Percentiles rank a stretch among this genome's conserved stretches.
These are phyloP conservation scores for Oedothorax gibbosus DNA, from an alignment of 1,140 invertebrate genomes.

Conservation along the genomic window DNA sequence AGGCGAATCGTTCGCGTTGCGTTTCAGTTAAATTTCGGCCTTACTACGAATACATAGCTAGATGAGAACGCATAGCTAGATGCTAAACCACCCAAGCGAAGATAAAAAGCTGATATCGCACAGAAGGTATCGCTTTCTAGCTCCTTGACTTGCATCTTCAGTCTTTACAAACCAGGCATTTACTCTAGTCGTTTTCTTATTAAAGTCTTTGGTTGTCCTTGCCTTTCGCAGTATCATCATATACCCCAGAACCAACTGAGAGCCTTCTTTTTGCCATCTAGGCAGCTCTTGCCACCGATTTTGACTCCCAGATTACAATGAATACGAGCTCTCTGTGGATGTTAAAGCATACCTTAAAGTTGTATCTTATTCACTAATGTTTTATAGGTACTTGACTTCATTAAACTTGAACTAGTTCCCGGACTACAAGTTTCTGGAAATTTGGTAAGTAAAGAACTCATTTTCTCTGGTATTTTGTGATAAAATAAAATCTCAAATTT, in stretches of 20 bases:
- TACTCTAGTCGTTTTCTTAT: no score
- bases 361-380: not conserved
- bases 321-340: not conserved
- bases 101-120: no score
- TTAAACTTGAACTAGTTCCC: constrained; percentile 23
- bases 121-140: no score
- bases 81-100: no score
- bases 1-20: no score
- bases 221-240: no score
- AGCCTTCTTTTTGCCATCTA: not conserved
- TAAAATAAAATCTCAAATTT: constrained; percentile 6
- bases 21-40: no score
- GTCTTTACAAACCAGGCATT: no score
- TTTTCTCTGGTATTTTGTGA: not conserved
- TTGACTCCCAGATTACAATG: not conserved
- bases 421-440: constrained; percentile 17
- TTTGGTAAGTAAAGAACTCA: constrained; percentile 29
- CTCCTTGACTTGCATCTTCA: no score
- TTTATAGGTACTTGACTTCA: constrained; percentile 39
- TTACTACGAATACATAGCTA: no score
- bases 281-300: not conserved
- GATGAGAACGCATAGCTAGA: no score
- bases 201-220: no score
- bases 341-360: not conserved
- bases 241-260: not conserved